Base-by-base conservation (phyloP, 1,140 invertebrate genomes). In the Papilio helenus region DNA sequence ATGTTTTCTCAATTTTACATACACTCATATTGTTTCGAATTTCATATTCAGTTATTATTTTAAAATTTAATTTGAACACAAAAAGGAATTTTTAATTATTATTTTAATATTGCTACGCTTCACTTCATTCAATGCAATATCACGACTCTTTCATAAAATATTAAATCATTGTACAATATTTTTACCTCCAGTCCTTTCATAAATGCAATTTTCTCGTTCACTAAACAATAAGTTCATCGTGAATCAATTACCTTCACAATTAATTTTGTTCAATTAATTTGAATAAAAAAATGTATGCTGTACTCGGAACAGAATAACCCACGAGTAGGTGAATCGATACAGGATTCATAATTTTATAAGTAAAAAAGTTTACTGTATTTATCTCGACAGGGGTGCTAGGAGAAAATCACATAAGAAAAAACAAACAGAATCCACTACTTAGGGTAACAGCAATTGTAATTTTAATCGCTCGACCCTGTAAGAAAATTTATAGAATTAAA, bases 401-500 rank as follows among this genome's bases (percentile, higher is more conserved):
- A 20, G 5, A 55, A 55, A 20, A 55, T 55, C 18, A 8, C 18
- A 7, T 18, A 51, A 14, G 18, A 49, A 4, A 20, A 20, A 55
- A 20, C 51, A 55, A 68, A 68, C 26, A 34, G 4, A 18, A 68
- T 68, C 26, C 7, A 65, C 23, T 61, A 26, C 58, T 65, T 4
- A 65, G 23, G 12, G 7, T 65, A 65, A 29, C 61, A 29, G 58
- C 26, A 34, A 14, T 29, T 68, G 26, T 68, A 68, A 68, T 68
- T 68, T 34, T 29, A 68, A 68, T 68, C 34, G 61, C 61, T 68
- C 26, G 61, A 29, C 61, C 61, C 61, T 29, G 61, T 16, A 68
- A 68, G 61, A 68, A 68, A 68, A 68, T 68, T 68, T 68, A 68
- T 68, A 34, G 61, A 68, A 29, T 68, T 34, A 68, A 68, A 68